Evolutionary conservation across 1,140 invertebrate genomes (phyloP).

Genomic region (Galleria mellonella): DNA sequence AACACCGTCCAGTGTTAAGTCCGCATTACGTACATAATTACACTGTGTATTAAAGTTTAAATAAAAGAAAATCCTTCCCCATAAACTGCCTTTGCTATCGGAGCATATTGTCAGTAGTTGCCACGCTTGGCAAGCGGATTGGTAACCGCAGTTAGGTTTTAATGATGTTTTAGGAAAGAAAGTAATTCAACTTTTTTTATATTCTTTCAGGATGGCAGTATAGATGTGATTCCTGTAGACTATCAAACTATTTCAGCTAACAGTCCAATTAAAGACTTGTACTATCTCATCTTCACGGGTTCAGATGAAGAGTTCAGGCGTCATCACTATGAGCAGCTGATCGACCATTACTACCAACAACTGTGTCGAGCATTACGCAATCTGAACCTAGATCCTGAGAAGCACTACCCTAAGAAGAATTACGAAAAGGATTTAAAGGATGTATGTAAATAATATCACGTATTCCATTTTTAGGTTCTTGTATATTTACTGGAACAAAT

Average conservation of each 20-base stretch:
- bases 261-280: slow-evolving; percentile 60
- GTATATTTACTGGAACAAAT: too few species aligned
- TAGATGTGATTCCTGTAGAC: slow-evolving; percentile 55
- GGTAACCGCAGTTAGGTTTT: too few species aligned
- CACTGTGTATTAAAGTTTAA: too few species aligned
- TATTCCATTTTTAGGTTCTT: too few species aligned
- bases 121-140: too few species aligned
- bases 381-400: slow-evolving; percentile 2
- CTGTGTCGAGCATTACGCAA: slow-evolving; percentile 15
- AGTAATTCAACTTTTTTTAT: too few species aligned
- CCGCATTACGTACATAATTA: too few species aligned
- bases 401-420: slow-evolving; percentile 5
- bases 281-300: slow-evolving; percentile 66
- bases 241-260: slow-evolving; percentile 62
- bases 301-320: slow-evolving; percentile 40
- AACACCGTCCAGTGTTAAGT: too few species aligned
- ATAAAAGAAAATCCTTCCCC: too few species aligned
- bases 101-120: too few species aligned
- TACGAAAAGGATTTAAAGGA: slow-evolving; percentile 13
- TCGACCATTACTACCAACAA: slow-evolving; percentile 55
- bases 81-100: too few species aligned
- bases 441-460: slow-evolving; percentile 4
- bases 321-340: slow-evolving; percentile 44
- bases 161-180: too few species aligned
- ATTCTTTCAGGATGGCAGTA: slow-evolving; percentile 21